Evolutionary conservation across 1,140 invertebrate genomes (phyloP).

Genomic region (Watersipora subatra): DNA sequence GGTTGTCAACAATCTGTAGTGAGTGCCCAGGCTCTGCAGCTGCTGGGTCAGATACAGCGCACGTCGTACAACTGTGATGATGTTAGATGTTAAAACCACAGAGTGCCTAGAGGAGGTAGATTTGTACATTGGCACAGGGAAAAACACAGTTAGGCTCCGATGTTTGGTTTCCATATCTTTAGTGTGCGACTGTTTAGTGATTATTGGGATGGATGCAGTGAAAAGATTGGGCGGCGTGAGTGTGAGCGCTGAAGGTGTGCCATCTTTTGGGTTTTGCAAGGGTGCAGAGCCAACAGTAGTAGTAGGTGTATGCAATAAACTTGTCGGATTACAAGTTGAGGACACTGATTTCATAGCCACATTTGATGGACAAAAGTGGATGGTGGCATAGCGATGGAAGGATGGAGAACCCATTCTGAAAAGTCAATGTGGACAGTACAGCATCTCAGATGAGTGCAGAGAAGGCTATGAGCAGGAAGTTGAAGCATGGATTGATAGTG

Average conservation of each 20-base stretch:
- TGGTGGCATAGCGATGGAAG: neutral
- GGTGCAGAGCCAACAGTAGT: neutral
- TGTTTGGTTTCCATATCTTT: neutral
- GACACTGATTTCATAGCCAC: neutral
- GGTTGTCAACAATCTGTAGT: neutral
- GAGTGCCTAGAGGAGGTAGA: neutral
- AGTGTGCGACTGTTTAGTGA: neutral
- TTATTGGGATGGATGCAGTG: constrained; percentile 3
- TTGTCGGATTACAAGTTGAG: neutral
- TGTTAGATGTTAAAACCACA: constrained; percentile 1
- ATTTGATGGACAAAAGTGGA: neutral
- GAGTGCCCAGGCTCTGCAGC: neutral
- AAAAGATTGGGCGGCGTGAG: neutral
- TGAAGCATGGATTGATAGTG: neutral
- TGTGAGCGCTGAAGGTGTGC: neutral
- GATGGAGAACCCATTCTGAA: neutral
- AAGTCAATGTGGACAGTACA: neutral
- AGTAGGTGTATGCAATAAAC: neutral
- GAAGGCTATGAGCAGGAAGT: neutral
- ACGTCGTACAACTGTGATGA: neutral
- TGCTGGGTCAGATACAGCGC: neutral
- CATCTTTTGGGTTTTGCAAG: neutral
- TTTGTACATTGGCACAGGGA: neutral
- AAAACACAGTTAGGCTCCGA: neutral
- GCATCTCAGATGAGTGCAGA: neutral